These are phyloP conservation scores for Caenorhabditis parvicauda DNA, from an alignment of 2,888 invertebrate genomes.

Conservation along the genomic window DNA sequence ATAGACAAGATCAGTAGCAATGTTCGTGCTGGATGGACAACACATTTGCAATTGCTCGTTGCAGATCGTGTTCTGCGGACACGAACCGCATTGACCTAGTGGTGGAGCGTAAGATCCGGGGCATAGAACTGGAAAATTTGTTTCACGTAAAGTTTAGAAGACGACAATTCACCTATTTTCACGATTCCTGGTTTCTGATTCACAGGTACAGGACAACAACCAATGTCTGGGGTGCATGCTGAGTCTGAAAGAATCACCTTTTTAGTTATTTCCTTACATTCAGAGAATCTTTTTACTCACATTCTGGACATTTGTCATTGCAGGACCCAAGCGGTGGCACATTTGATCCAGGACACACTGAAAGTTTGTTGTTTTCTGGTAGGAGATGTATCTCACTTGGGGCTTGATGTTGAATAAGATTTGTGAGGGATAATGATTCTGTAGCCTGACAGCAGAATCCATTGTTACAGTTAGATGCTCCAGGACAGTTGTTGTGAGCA, in stretches of 20 bases:
- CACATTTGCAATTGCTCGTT: slow-evolving; percentile 35
- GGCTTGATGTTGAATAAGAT: slow-evolving; percentile 40
- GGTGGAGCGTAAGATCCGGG: slow-evolving; percentile 44
- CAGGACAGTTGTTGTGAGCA: slow-evolving; percentile 43
- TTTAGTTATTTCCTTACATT: slow-evolving; percentile 1
- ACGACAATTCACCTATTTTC: slow-evolving; percentile 28
- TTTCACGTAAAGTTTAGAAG: no score
- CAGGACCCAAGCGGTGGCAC: slow-evolving; percentile 46
- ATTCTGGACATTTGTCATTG: slow-evolving; percentile 39
- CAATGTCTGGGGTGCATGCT: slow-evolving; percentile 43
- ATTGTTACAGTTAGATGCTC: slow-evolving; percentile 40
- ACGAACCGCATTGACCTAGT: slow-evolving; percentile 31
- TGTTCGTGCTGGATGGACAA: slow-evolving; percentile 33
- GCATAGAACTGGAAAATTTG: slow-evolving; percentile 37
- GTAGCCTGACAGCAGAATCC: slow-evolving; percentile 48
- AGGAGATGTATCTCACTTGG: slow-evolving; percentile 16
- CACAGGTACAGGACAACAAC: slow-evolving; percentile 44
- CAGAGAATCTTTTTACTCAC: slow-evolving; percentile 13
- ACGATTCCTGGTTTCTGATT: slow-evolving; percentile 31
- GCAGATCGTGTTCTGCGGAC: slow-evolving; percentile 34
- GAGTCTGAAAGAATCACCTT: slow-evolving; percentile 37
- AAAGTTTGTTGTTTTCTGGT: background rate
- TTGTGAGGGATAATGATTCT: slow-evolving; percentile 22
- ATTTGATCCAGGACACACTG: slow-evolving; percentile 45
- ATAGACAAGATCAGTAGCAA: slow-evolving; percentile 35